These are phyloP conservation scores for Sclerodermus sp. DNA, from an alignment of 2,888 invertebrate genomes.

Conservation along the genomic window DNA sequence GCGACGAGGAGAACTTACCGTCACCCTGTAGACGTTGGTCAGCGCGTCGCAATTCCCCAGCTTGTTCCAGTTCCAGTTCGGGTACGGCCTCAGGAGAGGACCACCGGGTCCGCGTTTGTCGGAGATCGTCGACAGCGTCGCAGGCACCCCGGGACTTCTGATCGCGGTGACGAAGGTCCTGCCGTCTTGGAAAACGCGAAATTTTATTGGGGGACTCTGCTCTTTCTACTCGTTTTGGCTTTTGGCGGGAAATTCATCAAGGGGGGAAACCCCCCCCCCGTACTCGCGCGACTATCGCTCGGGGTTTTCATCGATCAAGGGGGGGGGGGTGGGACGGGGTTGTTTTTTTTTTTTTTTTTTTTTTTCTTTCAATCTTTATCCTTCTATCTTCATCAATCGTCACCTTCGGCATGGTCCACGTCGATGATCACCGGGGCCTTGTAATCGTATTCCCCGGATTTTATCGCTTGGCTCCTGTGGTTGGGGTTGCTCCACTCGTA, in stretches of 20 bases:
- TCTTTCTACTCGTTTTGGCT: no score
- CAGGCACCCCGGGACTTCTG: slow-evolving; percentile 67
- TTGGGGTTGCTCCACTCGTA: slow-evolving; percentile 66
- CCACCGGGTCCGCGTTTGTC: slow-evolving; percentile 52
- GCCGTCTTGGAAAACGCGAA: no score
- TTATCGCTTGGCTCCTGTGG: slow-evolving; percentile 63
- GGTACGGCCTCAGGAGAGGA: slow-evolving; percentile 64
- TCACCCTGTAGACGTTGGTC: slow-evolving; percentile 73
- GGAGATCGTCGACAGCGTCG: slow-evolving; percentile 67
- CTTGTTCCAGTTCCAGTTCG: slow-evolving; percentile 65
- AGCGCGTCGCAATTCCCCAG: slow-evolving; percentile 68
- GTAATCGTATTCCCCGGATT: slow-evolving; percentile 51
- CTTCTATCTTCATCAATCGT: neutral
- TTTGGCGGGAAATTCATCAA: no score
- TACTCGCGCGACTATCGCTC: no score
- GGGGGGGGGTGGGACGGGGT: no score
- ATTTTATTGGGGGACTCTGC: no score
- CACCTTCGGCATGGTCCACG: slow-evolving; percentile 27
- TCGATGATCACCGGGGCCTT: slow-evolving; percentile 31
- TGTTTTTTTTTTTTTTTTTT: no score
- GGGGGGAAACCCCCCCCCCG: no score
- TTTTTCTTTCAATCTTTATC: neutral
- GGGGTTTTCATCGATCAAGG: no score
- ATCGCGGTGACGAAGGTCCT: slow-evolving; percentile 70
- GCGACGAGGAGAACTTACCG: slow-evolving; percentile 67